A percentile compares a stretch with the other conserved stretches of the same genome.
Evolutionary conservation across 1,140 invertebrate genomes (phyloP).

Genomic region (Probaryconus sp.): DNA sequence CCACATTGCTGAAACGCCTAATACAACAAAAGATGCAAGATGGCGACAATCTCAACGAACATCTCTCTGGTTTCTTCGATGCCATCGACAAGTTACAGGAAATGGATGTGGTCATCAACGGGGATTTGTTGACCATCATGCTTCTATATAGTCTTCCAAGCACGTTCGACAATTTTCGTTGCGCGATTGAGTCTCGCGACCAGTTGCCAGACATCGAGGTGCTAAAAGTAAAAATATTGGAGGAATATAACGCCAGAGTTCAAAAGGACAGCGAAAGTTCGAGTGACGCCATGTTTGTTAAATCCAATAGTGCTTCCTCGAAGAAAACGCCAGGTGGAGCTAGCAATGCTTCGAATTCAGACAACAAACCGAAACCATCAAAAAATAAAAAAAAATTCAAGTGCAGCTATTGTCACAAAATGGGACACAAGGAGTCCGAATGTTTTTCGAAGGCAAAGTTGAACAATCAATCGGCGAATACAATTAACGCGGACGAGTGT

Average conservation of each 20-base stretch:
- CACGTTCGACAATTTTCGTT: constrained; percentile 62
- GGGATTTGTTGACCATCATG: constrained; percentile 62
- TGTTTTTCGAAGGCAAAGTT: constrained; percentile 25
- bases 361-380: background rate
- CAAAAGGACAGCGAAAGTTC: no score
- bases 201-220: constrained; percentile 51
- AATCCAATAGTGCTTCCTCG: background rate
- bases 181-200: constrained; percentile 64
- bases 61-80: constrained; percentile 16
- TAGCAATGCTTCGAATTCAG: background rate
- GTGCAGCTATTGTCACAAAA: constrained; percentile 20
- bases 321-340: constrained; percentile 24
- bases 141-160: constrained; percentile 60
- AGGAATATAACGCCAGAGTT: background rate
- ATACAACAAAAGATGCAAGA: constrained; percentile 2
- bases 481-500: constrained; percentile 1
- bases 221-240: constrained; percentile 62
- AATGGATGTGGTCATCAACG: constrained; percentile 62
- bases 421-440: constrained; percentile 30
- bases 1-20: background rate
- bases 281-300: constrained; percentile 18
- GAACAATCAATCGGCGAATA: constrained; percentile 1
- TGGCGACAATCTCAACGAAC: background rate
- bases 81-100: constrained; percentile 49
- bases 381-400: constrained; percentile 2